Evolutionary conservation across 92 coral and sea anemone genomes (phyloP), one percentile per base, ranked within the genome.

Genomic region (Epizoanthus illoricatus): DNA sequence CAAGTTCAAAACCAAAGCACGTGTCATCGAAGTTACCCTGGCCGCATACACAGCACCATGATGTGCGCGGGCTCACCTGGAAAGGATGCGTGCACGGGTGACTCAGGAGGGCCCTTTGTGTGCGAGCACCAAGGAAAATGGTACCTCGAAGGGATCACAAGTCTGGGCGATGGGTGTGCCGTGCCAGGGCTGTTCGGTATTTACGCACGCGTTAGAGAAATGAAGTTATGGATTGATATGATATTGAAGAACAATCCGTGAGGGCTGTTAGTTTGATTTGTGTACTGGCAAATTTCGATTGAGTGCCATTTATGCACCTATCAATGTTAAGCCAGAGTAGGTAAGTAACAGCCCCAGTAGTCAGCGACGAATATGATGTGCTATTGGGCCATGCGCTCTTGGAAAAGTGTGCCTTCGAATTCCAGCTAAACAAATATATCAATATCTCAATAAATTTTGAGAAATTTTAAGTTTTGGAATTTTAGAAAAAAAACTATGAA

Each of bases 31-130:
- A 8, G n/a, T 18, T 61, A 61, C 65, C 65, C 65, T 0, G 65
- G 65, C 65, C 65, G 65, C 19, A 17, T 61, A 18, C 65, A 61
- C 65, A 61, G 65, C 24, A 61, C 65, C 24, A 61, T 61, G 65
- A n/a, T 61, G 65, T 61, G 65, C 11, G 65, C 65, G 65, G 65
- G 65, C 11, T 61, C 65, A 18, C 65, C 23, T 5, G 65, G 65
- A 5, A 61, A 61, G n/a, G 65, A 61, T 20, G 65, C 65, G 20
- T 61, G 65, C 1, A 61, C 65, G 6, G 65, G 65, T 61, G 65
- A 61, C 65, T 61, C 65, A 18, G 65, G 65, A 61, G 65, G 65
- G 24, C 65, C 65, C 24, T 20, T 61, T 7, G 24, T 61, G 20
- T 61, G 65, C 8, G 65, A 61, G 24, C 65, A 61, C 65, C 28